Evolutionary conservation across 2,797 vertebrate genomes (phyloP).

Genomic region (Capromys pilorides): DNA sequence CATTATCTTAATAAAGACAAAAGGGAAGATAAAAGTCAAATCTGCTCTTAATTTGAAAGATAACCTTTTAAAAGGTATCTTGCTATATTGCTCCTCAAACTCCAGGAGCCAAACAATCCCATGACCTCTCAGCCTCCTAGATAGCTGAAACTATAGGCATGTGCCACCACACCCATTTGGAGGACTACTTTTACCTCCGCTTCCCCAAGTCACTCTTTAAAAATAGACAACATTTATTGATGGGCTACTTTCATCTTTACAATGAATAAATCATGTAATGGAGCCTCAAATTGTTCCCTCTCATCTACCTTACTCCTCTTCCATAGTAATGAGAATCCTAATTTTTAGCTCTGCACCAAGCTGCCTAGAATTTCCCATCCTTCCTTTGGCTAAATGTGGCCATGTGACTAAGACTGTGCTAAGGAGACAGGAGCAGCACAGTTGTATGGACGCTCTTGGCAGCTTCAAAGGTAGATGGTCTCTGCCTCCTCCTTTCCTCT

Average conservation of each 20-base stretch:
- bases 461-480: constrained; percentile 9
- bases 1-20: not conserved
- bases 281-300: not conserved
- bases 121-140: not conserved
- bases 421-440: not conserved
- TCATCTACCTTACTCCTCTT: not conserved
- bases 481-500: not conserved
- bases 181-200: not conserved
- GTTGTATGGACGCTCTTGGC: not conserved
- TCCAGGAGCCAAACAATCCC: not conserved
- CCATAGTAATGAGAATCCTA: not conserved
- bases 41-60: not conserved
- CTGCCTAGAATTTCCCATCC: not conserved
- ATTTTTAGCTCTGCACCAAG: constrained; percentile 7
- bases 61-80: not conserved
- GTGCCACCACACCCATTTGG: not conserved
- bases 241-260: constrained; percentile 21
- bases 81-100: not conserved
- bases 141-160: not conserved
- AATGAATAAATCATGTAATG: constrained; percentile 15
- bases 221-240: constrained; percentile 25
- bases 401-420: not conserved
- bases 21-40: constrained; percentile 36
- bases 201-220: constrained; percentile 24
- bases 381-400: not conserved